phyloP scores from a whole-genome alignment of 1,140 invertebrate species.

The Procambarus clarkii region DNA sequence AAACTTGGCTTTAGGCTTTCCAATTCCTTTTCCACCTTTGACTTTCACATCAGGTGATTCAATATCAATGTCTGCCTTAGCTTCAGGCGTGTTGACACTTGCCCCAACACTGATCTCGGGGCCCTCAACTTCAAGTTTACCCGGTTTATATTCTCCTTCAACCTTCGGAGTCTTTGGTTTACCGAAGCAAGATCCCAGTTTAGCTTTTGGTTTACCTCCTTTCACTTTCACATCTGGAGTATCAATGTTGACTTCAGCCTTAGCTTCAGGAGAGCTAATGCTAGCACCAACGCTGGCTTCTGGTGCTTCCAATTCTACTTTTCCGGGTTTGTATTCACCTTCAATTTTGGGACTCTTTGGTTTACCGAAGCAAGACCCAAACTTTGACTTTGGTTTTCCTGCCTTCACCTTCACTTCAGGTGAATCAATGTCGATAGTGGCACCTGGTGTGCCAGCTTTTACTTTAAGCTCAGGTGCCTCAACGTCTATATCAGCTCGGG shows the following conservation, averaged over 20 bases:
- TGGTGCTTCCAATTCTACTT: not conserved
- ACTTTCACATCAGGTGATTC: conserved; percentile 32
- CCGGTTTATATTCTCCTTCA: conserved; percentile 40
- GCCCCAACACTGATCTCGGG: not conserved
- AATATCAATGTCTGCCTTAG: not conserved
- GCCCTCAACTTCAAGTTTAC: conserved; percentile 17
- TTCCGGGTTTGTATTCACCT: not conserved
- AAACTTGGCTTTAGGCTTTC: conserved; percentile 30
- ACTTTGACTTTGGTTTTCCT: conserved; percentile 3
- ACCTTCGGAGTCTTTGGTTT: conserved; percentile 35
- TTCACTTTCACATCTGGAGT: conserved; percentile 43
- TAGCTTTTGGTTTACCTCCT: conserved; percentile 40
- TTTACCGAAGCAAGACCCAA: conserved; percentile 60
- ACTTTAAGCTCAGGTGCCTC: conserved; percentile 50
- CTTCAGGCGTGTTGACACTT: too few species aligned
- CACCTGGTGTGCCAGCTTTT: conserved; percentile 18
- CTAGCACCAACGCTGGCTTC: conserved; percentile 4
- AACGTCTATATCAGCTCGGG: conserved; percentile 16
- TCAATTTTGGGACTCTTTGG: conserved; percentile 11
- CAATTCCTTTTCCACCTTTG: conserved; percentile 16
- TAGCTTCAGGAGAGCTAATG: too few species aligned
- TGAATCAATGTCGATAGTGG: not conserved
- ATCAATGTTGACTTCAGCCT: not conserved
- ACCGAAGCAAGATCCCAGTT: conserved; percentile 57
- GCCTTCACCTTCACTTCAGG: conserved; percentile 24